Evolutionary conservation across 2,888 invertebrate species (phyloP), one percentile per base, ranked within the genome.

Genomic region (Siphonodentalium dalli): DNA sequence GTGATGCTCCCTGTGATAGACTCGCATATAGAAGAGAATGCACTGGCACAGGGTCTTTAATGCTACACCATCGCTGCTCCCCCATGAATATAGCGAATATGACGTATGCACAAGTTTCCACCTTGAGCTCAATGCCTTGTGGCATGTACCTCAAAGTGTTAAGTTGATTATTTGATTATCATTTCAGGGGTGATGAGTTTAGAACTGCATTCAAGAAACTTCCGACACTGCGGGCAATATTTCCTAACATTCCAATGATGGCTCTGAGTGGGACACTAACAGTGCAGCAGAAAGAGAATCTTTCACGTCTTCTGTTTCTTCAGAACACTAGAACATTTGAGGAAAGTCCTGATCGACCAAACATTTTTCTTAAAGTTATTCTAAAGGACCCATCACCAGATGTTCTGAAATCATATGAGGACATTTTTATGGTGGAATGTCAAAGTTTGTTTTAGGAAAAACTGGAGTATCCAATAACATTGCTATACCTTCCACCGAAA

Each of bases 181-280:
- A n/a, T 33, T 33, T 23, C 42, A 49, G 49, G 49, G 41, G 35
- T 35, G 24, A 23, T 18, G 35, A 44, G 21, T 44, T 51, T 29
- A 34, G 37, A 13, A 51, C 31, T 28, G 34, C 34, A 18, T 45
- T 37, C 27, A 13, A 18, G 26, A 27, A 35, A 11, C 27, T 53
- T 15, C 27, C 34, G 7, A 23, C 46, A 9, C 35, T 53, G 34
- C 29, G 27, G 18, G 29, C 47, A 20, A 28, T 51, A 15, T 51
- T 54, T 31, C 15, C 33, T 15, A 29, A 20, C 13, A 13, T 33
- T 13, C 40, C 46, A 20, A 13, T 52, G 8, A 18, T 51, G 11
- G 50, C 40, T 4, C 33, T 51, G 29, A 51, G 48, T 49, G 43
- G 48, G 2, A 54, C 54, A n/a, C 18, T 49, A 39, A n/a, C n/a